Conservation (phyloP, 23 tunicate genomes). For the Ciona savignyi region DNA sequence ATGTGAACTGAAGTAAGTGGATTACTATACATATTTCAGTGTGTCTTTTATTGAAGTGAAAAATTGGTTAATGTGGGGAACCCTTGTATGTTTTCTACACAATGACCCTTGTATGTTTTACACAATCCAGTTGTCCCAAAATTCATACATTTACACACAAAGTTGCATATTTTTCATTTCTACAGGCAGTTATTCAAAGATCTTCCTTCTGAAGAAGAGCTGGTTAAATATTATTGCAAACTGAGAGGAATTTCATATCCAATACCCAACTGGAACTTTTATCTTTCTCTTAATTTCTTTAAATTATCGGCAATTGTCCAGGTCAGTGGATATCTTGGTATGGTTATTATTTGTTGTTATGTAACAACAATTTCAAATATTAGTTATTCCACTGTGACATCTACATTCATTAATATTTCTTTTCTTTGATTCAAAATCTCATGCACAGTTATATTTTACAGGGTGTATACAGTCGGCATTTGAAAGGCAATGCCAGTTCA, state of each 20-base stretch:
- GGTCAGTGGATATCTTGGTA: slow-evolving; percentile 16
- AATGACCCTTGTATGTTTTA: too few species aligned
- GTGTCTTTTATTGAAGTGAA: too few species aligned
- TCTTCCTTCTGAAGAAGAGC: slow-evolving; percentile 42
- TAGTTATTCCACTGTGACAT: background rate
- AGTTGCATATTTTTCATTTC: slow-evolving; percentile 10
- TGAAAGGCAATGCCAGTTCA: slow-evolving; percentile 78
- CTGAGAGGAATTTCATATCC: slow-evolving; percentile 65
- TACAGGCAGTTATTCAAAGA: slow-evolving; percentile 26
- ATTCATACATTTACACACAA: too few species aligned
- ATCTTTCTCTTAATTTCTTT: slow-evolving; percentile 52
- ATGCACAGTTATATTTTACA: background rate
- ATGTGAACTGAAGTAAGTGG: slow-evolving; percentile 28
- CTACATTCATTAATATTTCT: too few species aligned
- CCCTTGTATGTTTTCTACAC: too few species aligned
- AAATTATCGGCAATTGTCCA: slow-evolving; percentile 72
- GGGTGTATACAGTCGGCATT: slow-evolving; percentile 78
- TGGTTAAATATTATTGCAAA: slow-evolving; percentile 53
- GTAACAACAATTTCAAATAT: background rate
- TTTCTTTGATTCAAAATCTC: too few species aligned
- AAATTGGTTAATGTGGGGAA: too few species aligned
- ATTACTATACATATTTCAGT: background rate
- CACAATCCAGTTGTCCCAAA: too few species aligned
- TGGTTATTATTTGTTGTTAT: background rate
- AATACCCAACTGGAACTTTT: slow-evolving; percentile 70